These are phyloP conservation scores for Strix uralensis DNA, from an alignment of 2,113 vertebrate species.

Conservation along the genomic window DNA sequence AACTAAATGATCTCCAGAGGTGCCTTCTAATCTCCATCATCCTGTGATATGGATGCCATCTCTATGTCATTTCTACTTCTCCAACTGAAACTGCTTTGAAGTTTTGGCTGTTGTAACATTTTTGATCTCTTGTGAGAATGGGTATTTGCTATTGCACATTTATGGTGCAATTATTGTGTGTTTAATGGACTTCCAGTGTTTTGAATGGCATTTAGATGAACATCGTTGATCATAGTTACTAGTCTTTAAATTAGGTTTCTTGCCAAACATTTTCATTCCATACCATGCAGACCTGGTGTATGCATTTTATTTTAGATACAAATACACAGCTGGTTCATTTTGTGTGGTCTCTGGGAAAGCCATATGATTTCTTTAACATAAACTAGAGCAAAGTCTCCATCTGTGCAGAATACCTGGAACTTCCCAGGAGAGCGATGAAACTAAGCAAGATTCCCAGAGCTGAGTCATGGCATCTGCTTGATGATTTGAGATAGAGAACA, in stretches of 20 bases:
- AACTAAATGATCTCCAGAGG: neutral
- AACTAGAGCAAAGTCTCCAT: neutral
- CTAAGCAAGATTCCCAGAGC: neutral
- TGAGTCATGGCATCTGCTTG: neutral
- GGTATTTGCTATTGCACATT: neutral
- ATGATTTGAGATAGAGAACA: neutral
- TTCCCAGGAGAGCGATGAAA: neutral
- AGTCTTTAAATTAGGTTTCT: neutral
- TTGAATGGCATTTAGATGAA: neutral
- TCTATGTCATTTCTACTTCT: neutral
- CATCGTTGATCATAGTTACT: neutral
- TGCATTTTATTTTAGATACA: neutral
- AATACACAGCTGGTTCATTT: neutral
- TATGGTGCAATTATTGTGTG: neutral
- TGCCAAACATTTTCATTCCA: neutral
- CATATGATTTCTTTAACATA: neutral
- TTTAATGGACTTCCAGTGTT: neutral
- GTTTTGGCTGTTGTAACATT: neutral
- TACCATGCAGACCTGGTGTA: neutral
- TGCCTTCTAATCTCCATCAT: neutral
- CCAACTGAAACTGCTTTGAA: neutral
- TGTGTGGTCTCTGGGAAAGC: neutral
- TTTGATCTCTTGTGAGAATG: neutral
- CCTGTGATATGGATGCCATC: neutral
- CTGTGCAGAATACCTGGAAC: neutral